Conservation (phyloP, 2,888 invertebrate genomes). For the Prosapia bicincta region DNA sequence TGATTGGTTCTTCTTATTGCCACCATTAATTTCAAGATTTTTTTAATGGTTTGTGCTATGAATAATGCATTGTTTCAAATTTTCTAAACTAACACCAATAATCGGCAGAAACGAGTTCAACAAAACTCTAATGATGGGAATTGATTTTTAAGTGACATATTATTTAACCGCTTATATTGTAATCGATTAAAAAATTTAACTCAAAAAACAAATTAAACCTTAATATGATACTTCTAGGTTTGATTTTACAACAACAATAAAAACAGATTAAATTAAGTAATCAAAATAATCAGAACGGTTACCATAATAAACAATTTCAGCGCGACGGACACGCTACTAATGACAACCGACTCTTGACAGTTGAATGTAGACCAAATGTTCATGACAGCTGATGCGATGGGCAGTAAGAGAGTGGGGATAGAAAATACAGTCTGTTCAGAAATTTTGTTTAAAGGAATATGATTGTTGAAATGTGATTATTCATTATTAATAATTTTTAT, state of each 20-base stretch:
- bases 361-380: neutral
- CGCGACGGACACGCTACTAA: neutral
- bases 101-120: neutral
- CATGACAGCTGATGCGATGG: no score
- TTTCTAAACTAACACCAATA: no score
- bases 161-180: neutral
- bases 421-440: no score
- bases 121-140: neutral
- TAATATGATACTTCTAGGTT: neutral
- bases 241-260: neutral
- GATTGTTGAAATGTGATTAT: no score
- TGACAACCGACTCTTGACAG: neutral
- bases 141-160: neutral
- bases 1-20: no score
- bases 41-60: no score
- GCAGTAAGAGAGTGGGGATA: no score
- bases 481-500: no score
- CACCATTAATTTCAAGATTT: no score
- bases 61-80: no score
- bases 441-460: no score
- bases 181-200: neutral
- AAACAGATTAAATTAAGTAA: neutral
- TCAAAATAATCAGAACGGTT: neutral
- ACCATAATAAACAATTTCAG: neutral
- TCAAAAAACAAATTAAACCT: neutral